These are phyloP conservation scores for Caenorhabditis latens DNA, from an alignment of 1,140 invertebrate genomes.

Conservation along the genomic window DNA sequence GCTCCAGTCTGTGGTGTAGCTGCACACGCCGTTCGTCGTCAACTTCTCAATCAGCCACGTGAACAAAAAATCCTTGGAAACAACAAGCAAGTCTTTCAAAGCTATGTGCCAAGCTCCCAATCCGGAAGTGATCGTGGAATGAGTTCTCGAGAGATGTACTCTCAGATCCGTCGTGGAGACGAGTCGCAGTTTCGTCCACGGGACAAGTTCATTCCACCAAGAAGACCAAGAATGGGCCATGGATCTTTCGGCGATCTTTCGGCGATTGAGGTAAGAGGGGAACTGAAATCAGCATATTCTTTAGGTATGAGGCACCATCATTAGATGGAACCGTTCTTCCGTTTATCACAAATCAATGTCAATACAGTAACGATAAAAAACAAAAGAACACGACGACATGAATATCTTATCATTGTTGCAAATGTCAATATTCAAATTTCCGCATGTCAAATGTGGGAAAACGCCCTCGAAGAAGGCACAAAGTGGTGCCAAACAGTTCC, in stretches of 20 bases:
- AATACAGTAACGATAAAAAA: too few species aligned
- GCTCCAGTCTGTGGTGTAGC: constrained; percentile 32
- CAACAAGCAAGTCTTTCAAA: background rate
- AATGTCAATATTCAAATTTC: background rate
- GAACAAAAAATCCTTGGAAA: background rate
- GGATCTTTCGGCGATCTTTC: constrained; percentile 20
- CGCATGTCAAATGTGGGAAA: constrained; percentile 7
- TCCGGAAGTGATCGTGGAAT: background rate
- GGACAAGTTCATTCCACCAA: constrained; percentile 19
- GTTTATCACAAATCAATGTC: too few species aligned
- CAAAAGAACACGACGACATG: background rate
- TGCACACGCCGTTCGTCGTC: background rate
- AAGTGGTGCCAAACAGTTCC: too few species aligned
- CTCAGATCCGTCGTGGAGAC: constrained; percentile 8
- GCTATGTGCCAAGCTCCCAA: background rate
- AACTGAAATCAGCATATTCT: background rate
- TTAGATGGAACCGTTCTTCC: background rate
- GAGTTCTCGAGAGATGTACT: constrained; percentile 6
- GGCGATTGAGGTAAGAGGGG: constrained; percentile 14
- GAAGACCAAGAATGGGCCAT: constrained; percentile 17
- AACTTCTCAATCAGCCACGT: background rate
- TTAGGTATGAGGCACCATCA: background rate
- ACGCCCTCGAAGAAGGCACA: background rate
- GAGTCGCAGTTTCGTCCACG: background rate
- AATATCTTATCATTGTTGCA: constrained; percentile 2